Evolutionary conservation across 2,797 vertebrate species (phyloP), one percentile per base, ranked within the genome.

Genomic region (Lutjanus argentimaculatus): DNA sequence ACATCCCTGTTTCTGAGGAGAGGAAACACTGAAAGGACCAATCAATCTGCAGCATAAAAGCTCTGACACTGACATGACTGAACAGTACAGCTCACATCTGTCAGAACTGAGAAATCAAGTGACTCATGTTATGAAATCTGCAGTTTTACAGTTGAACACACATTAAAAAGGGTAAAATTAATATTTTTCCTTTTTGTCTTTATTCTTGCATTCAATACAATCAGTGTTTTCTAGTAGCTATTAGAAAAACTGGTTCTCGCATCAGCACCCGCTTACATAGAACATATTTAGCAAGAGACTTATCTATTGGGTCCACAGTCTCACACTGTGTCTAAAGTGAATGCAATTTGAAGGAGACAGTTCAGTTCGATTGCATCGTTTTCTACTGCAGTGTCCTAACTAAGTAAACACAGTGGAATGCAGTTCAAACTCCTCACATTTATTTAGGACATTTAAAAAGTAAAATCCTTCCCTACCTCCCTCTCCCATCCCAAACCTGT

Each of bases 21-120:
- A 59, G 79, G 88, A 85, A 84, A 72, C 75, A 19, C 53, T 12
- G 17, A 77, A 30, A 0, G n/a, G 19, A 11, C 17, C 7, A 2
- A 57, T 78, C 61, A 46, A 49, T 75, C 46, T 72, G 70, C 46
- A 14, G 42, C 43, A 40, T 51, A 10, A 78, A 56, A 64, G n/a
- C n/a, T n/a, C n/a, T n/a, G n/a, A n/a, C n/a, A 8, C 17, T 12
- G 64, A 70, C 36, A 2, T 0, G 21, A 58, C 17, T 14, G 55
- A 51, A 19, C 49, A 17, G 58, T 2, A 52, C 4, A 4, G 43
- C 49, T 53, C 43, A 40, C 43, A 67, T 59, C 59, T 51, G 59
- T 77, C 14, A 43, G 16, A 43, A 15, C 40, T 15, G 6, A 46
- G 12, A 55, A n/a, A 22, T 14, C 25, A 12, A 13, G 16, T 13